These are phyloP conservation scores for Drosophila sp. DNA, from an alignment of 1,140 invertebrate genomes.

Conservation along the genomic window DNA sequence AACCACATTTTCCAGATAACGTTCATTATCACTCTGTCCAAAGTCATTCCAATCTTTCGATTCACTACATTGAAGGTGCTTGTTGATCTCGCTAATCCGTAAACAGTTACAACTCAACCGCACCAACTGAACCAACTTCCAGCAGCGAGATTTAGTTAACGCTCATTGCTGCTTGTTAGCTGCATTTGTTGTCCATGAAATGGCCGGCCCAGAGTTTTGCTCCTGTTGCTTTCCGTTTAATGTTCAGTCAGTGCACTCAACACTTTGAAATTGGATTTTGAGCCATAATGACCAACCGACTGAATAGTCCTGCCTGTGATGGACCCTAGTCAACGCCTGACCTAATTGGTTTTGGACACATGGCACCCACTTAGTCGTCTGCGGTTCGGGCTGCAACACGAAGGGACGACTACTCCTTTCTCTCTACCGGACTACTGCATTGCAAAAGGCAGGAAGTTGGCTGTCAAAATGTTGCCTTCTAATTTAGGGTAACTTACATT, in stretches of 20 bases:
- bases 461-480: slow-evolving; percentile 15
- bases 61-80: neutral
- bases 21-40: slow-evolving; percentile 23
- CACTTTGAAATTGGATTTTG: slow-evolving; percentile 66
- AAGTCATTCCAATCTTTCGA: neutral
- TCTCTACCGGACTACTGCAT: slow-evolving; percentile 57
- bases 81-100: slow-evolving; percentile 30
- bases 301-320: slow-evolving; percentile 34
- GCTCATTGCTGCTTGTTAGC: neutral
- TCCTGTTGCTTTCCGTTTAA: neutral
- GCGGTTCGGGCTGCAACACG: slow-evolving; percentile 15
- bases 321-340: slow-evolving; percentile 21
- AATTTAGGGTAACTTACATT: neutral
- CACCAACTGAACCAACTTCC: neutral
- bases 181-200: neutral
- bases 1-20: slow-evolving; percentile 33
- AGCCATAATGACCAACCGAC: slow-evolving; percentile 64
- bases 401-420: neutral
- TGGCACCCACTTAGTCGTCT: slow-evolving; percentile 37
- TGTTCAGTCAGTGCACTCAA: slow-evolving; percentile 47
- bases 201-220: neutral
- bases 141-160: slow-evolving; percentile 2
- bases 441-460: slow-evolving; percentile 31
- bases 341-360: slow-evolving; percentile 73
- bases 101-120: slow-evolving; percentile 15